Evolutionary conservation across 2,888 invertebrate genomes (phyloP), one percentile per base, ranked within the genome.

Genomic region (Morpho deidamia): DNA sequence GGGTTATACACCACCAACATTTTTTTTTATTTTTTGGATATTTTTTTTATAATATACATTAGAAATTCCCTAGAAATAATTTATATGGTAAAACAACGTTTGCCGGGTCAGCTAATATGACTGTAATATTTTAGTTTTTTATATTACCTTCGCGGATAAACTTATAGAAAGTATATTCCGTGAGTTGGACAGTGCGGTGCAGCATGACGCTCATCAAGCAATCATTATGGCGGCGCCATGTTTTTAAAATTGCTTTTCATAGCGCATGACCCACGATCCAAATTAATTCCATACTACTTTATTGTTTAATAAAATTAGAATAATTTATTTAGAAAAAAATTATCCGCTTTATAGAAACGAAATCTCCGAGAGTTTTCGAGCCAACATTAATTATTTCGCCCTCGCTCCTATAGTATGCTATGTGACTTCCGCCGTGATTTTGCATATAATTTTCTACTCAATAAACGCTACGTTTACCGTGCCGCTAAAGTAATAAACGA

Each of bases 391-490:
- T 84, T 83, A 83, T 78, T 71, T 75, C 63, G 65, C 70, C 70
- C 70, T 71, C 72, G 74, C 73, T 71, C 77, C 67, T 69, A 72
- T 70, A 72, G 71, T 69, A 70, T 68, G 64, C 70, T 72, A 23
- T 23, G 66, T 78, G 79, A 77, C 79, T 80, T 74, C 69, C 73
- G 71, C 66, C 87, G 88, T 88, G 88, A 81, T 83, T 81, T 76
- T 78, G 88, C 88, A 88, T 87, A 84, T 84, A 85, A 87, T 86
- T 86, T 84, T 78, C 78, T 74, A 76, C 84, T 87, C 77, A 80
- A 78, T 78, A 74, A 77, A 78, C 76, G 75, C 73, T 69, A 70
- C 69, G 68, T 66, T 67, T 65, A 61, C 65, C 67, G 55, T 63
- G 56, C 65, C 63, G 62, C 59, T 61, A 63, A 59, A 62, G 49